Percentiles rank a stretch among this genome's conserved stretches.
These are phyloP conservation scores for Myripristis murdjan DNA, from an alignment of 2,797 vertebrate genomes.

Conservation along the genomic window DNA sequence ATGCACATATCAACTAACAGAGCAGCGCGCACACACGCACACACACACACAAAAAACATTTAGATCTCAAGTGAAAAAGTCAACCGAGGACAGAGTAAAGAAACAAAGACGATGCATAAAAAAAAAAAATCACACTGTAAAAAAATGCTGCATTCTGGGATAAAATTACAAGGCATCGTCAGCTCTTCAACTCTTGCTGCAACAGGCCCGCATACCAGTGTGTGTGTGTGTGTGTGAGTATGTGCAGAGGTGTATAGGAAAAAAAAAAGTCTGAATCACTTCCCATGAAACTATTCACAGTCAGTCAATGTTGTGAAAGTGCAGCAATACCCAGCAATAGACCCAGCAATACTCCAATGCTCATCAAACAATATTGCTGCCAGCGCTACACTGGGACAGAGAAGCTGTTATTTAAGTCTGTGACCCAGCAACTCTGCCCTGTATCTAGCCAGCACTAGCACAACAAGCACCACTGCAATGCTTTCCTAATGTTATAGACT, in stretches of 20 bases:
- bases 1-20: neutral
- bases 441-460: neutral
- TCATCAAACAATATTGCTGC: neutral
- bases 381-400: too few relatives aligned
- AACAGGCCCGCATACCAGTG: constrained; percentile 77
- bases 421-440: neutral
- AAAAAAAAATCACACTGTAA: constrained; percentile 31
- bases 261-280: neutral
- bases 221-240: constrained; percentile 30
- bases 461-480: neutral
- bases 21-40: neutral
- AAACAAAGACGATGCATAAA: constrained; percentile 6
- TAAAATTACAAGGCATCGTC: constrained; percentile 59
- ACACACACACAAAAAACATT: neutral
- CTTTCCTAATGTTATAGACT: neutral
- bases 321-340: neutral
- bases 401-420: too few relatives aligned
- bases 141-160: constrained; percentile 52
- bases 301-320: neutral
- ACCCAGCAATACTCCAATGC: too few relatives aligned
- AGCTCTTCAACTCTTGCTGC: constrained; percentile 60
- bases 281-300: neutral
- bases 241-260: constrained; percentile 12
- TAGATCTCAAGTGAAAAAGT: constrained; percentile 3
- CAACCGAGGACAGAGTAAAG: constrained; percentile 12